Percentiles rank a stretch among this genome's conserved stretches.
Evolutionary conservation across 2,888 invertebrate genomes (phyloP).

Genomic region (Lomographa bimaculata): DNA sequence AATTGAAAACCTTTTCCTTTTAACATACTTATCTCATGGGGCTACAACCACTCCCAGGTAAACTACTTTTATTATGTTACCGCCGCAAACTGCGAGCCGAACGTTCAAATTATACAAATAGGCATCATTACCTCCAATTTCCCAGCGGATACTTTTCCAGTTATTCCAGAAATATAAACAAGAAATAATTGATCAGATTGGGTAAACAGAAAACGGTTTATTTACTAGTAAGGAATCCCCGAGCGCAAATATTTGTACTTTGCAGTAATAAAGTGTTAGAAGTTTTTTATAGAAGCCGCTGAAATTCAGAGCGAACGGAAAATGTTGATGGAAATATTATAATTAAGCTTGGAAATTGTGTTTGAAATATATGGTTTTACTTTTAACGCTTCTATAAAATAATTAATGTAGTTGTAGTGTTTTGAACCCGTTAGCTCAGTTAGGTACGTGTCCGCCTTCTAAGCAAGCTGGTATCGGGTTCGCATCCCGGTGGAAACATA

Average conservation of each 20-base stretch:
- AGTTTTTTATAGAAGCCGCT: slow-evolving; percentile 22
- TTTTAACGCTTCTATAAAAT: no score
- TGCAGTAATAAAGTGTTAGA: slow-evolving; percentile 18
- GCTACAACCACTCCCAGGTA: slow-evolving; percentile 1
- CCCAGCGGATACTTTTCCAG: slow-evolving; percentile 16
- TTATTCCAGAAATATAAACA: slow-evolving; percentile 23
- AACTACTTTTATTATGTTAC: slow-evolving; percentile 12
- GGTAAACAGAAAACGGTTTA: slow-evolving; percentile 20
- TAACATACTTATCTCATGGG: background rate
- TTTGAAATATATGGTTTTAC: no score
- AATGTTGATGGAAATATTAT: slow-evolving; percentile 7
- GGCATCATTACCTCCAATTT: slow-evolving; percentile 24
- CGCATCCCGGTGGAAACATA: no score
- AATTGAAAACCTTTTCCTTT: no score
- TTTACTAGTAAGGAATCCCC: slow-evolving; percentile 17
- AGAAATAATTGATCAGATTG: slow-evolving; percentile 21
- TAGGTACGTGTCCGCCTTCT: no score
- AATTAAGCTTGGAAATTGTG: no score
- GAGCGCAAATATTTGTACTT: slow-evolving; percentile 23
- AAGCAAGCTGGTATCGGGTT: no score
- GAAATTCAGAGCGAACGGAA: slow-evolving; percentile 9
- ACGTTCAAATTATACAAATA: slow-evolving; percentile 25
- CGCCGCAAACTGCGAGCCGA: slow-evolving; percentile 3
- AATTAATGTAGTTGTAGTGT: no score
- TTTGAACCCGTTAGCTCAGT: no score